Base-by-base conservation (phyloP, 2,113 vertebrate species). In the Poeciliopsis turrubarensis region DNA sequence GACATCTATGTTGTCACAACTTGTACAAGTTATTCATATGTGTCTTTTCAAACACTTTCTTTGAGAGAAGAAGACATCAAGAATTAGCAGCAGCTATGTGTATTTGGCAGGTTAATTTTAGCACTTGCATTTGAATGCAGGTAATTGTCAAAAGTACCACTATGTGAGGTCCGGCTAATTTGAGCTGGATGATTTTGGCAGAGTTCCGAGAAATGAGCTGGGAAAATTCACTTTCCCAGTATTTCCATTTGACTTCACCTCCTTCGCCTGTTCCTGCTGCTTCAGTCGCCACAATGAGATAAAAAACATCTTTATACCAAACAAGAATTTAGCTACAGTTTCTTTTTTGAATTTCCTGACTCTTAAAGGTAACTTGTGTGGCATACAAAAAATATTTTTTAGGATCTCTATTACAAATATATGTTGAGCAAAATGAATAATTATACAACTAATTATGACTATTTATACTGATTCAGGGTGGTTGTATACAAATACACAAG, bases 151-250 rank as follows among this genome's bases (percentile, higher is more conserved):
- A 3, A 73, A 80, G 47, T 73, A 67, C 66, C 51, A 79, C 17
- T 47, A 30, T 62, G 57, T 39, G 47, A 72, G 70, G 64, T 78
- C 76, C 41, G 65, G 61, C 64, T 73, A 60, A 78, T 64, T 27
- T 60, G 31, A 70, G n/a, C 31, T 32, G 27, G 65, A 25, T 77
- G 72, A 54, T 44, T 51, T 79, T 84, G 66, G 72, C 81, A 89
- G 47, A 80, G 72, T 41, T 75, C 61, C 37, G 67, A 79, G 22
- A 79, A 39, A 68, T 70, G 72, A 78, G 70, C 63, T 85, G 60
- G 70, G 69, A 71, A 66, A 22, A 69, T 51, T 65, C 60, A 67
- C 27, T 31, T 6, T 15, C 26, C 66, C 72, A 61, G n/a, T 25
- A 26, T 74, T 57, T 25, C 54, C 60, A 26, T 37, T 13, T 81